These are phyloP conservation scores for Vombatus ursinus DNA, from an alignment of 2,113 vertebrate species.

Conservation along the genomic window DNA sequence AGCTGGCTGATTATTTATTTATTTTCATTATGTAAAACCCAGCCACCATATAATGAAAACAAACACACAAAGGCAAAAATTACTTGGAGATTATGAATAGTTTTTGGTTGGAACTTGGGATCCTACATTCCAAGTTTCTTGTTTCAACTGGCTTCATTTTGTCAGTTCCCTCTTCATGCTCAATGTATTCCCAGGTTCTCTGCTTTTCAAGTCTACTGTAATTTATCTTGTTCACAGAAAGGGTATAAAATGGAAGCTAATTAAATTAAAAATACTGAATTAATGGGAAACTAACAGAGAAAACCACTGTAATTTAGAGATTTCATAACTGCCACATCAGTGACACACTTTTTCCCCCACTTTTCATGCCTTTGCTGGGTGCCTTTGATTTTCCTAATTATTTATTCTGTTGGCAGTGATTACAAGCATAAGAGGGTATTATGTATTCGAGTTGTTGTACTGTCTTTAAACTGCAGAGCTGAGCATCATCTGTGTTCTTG, in stretches of 20 bases:
- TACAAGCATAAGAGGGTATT: not conserved
- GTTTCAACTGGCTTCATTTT: not conserved
- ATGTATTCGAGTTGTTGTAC: not conserved
- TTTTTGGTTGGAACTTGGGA: not conserved
- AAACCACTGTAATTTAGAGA: constrained; percentile 42
- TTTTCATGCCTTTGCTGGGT: not conserved
- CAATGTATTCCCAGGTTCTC: not conserved
- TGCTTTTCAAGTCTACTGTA: constrained; percentile 15
- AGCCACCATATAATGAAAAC: not conserved
- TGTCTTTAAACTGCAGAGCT: not conserved
- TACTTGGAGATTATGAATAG: not conserved
- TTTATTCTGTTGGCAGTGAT: constrained; percentile 18
- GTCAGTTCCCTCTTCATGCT: not conserved
- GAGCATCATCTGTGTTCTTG: not conserved
- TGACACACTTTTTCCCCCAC: not conserved
- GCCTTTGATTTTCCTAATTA: not conserved
- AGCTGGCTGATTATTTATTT: not conserved
- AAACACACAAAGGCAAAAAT: too few relatives aligned
- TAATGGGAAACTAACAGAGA: constrained; percentile 41
- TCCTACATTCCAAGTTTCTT: not conserved
- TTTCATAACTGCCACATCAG: not conserved
- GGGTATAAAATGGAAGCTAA: constrained; percentile 41
- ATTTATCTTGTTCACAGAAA: constrained; percentile 40
- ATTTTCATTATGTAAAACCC: not conserved
- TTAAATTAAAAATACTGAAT: constrained; percentile 60